Evolutionary conservation across 2,113 vertebrate genomes (phyloP), one percentile per base, ranked within the genome.

Genomic region (Lipophrys pholis): DNA sequence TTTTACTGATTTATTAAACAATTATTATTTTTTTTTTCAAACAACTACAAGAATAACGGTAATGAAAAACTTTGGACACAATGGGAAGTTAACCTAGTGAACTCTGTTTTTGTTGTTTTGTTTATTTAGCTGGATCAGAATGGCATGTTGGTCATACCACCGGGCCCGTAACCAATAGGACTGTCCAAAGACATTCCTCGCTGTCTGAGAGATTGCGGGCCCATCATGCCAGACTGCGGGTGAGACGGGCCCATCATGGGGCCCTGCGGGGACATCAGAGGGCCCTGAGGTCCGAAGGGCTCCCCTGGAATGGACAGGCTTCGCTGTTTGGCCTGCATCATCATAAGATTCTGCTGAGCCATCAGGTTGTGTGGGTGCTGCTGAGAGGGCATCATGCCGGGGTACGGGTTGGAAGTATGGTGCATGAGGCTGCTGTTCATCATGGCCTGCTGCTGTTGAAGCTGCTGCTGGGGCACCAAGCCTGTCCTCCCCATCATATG

Each of bases 291-390:
- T 78, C 94, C 94, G 17, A 97, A 98, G 78, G 96, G 96, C 75
- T 99, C 97, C 7, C 95, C 96, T 0, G 94, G 94, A 8, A 96
- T 93, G 0, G 94, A 87, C 85, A 97, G 93, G 59, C 94, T 93
- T 70, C 97, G 93, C 81, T 98, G 98, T 83, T 99, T 99, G 64
- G 95, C 95, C 91, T 96, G 96, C 95, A 99, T 97, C 93, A 99
- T 95, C 96, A 98, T 96, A 89, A 97, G 95, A 92, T 96, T 97
- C 89, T 99, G 97, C 93, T 98, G 97, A 73, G 95, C 91, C 92
- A 97, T 95, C 79, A 97, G 92, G 89, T 93, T 96, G 79, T 94
- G 93, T 57, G 85, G 81, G 67, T 97, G 95, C 79, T 94, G 94
- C 73, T 97, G 95, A 0, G 97, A 93, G 60, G 96, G 93, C 93